Evolutionary conservation across 2,888 invertebrate genomes (phyloP).

Genomic region (Drosophila antonietae): DNA sequence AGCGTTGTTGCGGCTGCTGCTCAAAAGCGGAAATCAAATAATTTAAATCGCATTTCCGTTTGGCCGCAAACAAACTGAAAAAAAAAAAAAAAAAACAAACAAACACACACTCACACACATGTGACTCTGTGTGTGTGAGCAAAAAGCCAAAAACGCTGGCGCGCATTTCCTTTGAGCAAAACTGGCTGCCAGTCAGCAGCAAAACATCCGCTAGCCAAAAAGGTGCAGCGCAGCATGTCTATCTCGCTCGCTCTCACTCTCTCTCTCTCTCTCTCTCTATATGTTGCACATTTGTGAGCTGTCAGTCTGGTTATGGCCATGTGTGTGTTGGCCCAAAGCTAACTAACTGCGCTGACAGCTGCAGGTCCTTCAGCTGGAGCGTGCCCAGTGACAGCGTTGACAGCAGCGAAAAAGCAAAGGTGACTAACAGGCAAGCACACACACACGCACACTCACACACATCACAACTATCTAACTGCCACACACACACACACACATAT

Average conservation of each 20-base stretch:
- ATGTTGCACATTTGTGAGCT: constrained; percentile 28
- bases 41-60: constrained; percentile 81
- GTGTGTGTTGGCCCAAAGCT: constrained; percentile 30
- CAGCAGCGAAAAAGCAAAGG: constrained; percentile 15
- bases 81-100: no score
- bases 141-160: constrained; percentile 28
- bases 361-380: constrained; percentile 26
- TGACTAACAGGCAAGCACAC: constrained; percentile 7
- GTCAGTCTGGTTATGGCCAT: constrained; percentile 43
- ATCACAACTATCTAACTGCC: neutral
- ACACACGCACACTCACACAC: neutral
- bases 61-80: constrained; percentile 57
- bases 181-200: constrained; percentile 47
- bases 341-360: constrained; percentile 50
- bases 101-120: neutral
- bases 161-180: constrained; percentile 46
- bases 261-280: neutral
- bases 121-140: constrained; percentile 11
- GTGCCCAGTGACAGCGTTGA: constrained; percentile 12
- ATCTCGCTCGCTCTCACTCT: neutral
- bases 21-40: constrained; percentile 74
- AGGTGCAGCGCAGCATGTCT: constrained; percentile 33
- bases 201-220: constrained; percentile 44
- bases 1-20: constrained; percentile 37
- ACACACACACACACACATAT: neutral